Evolutionary conservation across 1,140 invertebrate genomes (phyloP).

Genomic region (Colletes latitarsis): DNA sequence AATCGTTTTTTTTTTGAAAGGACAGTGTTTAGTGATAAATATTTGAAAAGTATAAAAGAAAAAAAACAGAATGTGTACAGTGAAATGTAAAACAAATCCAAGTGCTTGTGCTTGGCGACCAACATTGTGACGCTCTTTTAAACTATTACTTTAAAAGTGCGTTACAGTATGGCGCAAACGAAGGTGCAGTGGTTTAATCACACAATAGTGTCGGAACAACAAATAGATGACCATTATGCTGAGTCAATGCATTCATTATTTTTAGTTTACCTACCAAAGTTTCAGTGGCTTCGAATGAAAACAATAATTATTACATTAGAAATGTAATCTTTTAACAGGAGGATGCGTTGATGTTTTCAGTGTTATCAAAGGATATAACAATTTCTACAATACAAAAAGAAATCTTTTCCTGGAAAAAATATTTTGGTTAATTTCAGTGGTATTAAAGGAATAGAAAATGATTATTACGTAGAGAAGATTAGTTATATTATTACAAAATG

Average conservation of each 20-base stretch:
- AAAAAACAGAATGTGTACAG: slow-evolving; percentile 75
- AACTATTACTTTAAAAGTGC: slow-evolving; percentile 34
- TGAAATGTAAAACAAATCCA: slow-evolving; percentile 76
- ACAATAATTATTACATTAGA: slow-evolving; percentile 30
- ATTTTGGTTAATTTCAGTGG: slow-evolving; percentile 31
- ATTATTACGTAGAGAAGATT: slow-evolving; percentile 31
- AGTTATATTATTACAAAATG: slow-evolving; percentile 16
- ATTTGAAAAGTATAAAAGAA: slow-evolving; percentile 59
- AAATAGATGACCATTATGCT: slow-evolving; percentile 79
- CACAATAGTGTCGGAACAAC: slow-evolving; percentile 74
- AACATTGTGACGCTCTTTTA: slow-evolving; percentile 57
- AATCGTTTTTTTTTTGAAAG: slow-evolving; percentile 54
- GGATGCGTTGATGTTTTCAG: slow-evolving; percentile 31
- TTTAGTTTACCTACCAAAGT: slow-evolving; percentile 69
- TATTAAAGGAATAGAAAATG: slow-evolving; percentile 17
- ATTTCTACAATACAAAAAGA: slow-evolving; percentile 17
- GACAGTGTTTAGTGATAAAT: slow-evolving; percentile 73
- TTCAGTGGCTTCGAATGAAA: slow-evolving; percentile 51
- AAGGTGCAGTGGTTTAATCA: slow-evolving; percentile 78
- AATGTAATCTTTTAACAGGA: slow-evolving; percentile 26
- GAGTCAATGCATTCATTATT: slow-evolving; percentile 76
- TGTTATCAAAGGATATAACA: slow-evolving; percentile 23
- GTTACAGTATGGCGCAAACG: slow-evolving; percentile 64
- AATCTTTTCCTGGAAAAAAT: slow-evolving; percentile 23
- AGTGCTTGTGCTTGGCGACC: slow-evolving; percentile 77